Conservation (phyloP, 1,140 invertebrate genomes). For the Lerema accius region DNA sequence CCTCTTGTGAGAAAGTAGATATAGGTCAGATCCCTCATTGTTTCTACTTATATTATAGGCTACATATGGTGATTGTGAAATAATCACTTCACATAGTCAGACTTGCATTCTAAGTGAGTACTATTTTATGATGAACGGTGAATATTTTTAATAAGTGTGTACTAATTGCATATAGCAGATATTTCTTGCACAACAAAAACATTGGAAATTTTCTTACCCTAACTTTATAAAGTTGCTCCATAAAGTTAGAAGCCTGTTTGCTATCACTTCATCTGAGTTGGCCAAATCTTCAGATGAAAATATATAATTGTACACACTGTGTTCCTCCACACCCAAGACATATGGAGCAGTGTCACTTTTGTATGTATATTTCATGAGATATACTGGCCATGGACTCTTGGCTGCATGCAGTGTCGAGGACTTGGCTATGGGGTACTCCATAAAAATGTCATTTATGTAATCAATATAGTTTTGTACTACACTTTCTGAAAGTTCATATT, state of each 20-base stretch:
- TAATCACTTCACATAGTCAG: too few species aligned
- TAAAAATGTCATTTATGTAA: slow-evolving; percentile 62
- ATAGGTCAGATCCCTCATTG: too few species aligned
- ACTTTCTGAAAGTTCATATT: slow-evolving; percentile 36
- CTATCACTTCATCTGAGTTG: slow-evolving; percentile 36
- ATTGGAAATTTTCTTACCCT: too few species aligned
- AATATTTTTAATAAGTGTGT: too few species aligned
- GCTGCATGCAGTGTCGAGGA: slow-evolving; percentile 51
- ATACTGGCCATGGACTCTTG: slow-evolving; percentile 48
- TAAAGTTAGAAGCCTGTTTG: slow-evolving; percentile 48
- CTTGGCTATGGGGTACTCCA: slow-evolving; percentile 60
- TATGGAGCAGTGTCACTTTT: slow-evolving; percentile 28
- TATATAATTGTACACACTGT: slow-evolving; percentile 38
- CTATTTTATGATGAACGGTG: too few species aligned
- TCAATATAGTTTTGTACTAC: slow-evolving; percentile 48
- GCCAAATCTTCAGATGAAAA: slow-evolving; percentile 30
- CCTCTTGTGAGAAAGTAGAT: too few species aligned
- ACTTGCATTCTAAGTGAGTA: too few species aligned
- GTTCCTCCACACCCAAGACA: neutral
- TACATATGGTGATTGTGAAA: too few species aligned
- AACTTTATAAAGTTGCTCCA: slow-evolving; percentile 65
- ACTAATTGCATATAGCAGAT: too few species aligned
- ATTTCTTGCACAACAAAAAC: too few species aligned
- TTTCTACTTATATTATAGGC: too few species aligned
- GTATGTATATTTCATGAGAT: slow-evolving; percentile 59